phyloP scores from a whole-genome alignment of 1,140 invertebrate species.

The Araneus ventricosus region DNA sequence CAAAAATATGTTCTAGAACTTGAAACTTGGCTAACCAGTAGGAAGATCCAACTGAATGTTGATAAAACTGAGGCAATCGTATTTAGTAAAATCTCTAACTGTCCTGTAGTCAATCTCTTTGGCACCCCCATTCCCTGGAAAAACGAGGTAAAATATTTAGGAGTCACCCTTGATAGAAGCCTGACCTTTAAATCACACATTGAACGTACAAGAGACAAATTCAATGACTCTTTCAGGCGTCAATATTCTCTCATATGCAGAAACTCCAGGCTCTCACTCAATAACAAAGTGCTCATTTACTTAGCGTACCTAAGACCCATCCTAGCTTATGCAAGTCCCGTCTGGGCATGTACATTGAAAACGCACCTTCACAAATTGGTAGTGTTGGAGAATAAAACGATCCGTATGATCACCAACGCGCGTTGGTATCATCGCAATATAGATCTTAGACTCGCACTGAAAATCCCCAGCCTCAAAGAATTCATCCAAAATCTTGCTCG shows the following conservation, averaged over 20 bases:
- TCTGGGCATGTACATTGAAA: too few species aligned
- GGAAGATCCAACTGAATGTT: background rate
- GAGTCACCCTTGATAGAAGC: background rate
- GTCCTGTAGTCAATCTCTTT: background rate
- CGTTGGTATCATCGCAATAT: too few species aligned
- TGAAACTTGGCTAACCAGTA: background rate
- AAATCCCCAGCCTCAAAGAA: too few species aligned
- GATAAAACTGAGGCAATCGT: background rate
- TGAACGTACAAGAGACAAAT: background rate
- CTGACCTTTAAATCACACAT: background rate
- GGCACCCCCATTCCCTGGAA: background rate
- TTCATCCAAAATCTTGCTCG: too few species aligned
- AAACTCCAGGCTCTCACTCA: background rate
- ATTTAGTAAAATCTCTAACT: background rate
- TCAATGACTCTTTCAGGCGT: background rate
- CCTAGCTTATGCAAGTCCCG: background rate
- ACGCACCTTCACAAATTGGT: too few species aligned
- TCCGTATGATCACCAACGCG: too few species aligned
- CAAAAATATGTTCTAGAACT: background rate
- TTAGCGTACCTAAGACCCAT: background rate
- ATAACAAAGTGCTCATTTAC: background rate
- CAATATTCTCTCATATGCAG: background rate
- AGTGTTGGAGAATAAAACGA: too few species aligned
- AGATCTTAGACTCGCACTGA: too few species aligned
- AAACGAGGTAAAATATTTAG: background rate